phyloP scores from a whole-genome alignment of 1,140 invertebrate genomes.

The Meloidogyne hapla region DNA sequence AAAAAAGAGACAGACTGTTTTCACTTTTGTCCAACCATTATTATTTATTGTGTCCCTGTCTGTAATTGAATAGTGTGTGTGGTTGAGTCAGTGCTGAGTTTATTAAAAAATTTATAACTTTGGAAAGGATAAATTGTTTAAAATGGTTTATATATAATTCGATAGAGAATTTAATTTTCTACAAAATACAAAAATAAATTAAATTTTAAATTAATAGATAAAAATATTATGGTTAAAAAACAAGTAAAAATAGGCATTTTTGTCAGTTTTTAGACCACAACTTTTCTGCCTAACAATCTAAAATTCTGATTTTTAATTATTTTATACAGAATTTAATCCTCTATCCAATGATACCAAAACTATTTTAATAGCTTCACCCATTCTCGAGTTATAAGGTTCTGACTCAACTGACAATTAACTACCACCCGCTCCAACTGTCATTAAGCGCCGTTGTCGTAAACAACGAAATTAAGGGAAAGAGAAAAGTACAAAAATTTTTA shows the following conservation, averaged over 20 bases:
- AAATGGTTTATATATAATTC: neutral
- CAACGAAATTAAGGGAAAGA: neutral
- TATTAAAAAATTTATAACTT: neutral
- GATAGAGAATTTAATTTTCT: neutral
- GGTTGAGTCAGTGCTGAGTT: neutral
- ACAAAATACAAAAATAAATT: neutral
- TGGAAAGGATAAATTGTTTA: neutral
- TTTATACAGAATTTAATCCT: neutral
- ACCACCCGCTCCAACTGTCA: neutral
- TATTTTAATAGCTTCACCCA: neutral
- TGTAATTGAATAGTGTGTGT: slow-evolving; percentile 3
- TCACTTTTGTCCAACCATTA: slow-evolving; percentile 5
- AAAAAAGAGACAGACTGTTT: slow-evolving; percentile 1
- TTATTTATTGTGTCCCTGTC: neutral
- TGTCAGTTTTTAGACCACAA: neutral
- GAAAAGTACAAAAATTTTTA: neutral
- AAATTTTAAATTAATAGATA: neutral
- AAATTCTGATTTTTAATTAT: neutral
- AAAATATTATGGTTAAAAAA: neutral
- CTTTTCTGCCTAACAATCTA: neutral
- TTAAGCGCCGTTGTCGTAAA: neutral
- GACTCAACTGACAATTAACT: neutral
- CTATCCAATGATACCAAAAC: neutral
- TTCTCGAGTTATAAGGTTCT: neutral
- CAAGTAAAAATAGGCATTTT: neutral